These are phyloP conservation scores for Pithys albifrons DNA, from an alignment of 2,113 vertebrate genomes.

Conservation along the genomic window DNA sequence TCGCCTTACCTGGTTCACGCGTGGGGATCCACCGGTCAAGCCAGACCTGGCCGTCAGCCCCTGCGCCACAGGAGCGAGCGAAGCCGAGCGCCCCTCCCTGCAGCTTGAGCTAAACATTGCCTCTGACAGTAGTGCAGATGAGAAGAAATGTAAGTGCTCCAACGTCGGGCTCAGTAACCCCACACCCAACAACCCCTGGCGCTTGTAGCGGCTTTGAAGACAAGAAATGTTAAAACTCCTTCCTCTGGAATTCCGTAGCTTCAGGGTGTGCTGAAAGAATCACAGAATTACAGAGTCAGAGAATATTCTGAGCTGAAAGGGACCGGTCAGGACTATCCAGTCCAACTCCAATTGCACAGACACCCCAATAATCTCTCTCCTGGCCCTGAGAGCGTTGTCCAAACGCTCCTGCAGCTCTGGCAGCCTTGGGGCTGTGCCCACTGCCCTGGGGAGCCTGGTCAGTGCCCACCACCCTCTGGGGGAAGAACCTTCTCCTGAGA, in stretches of 20 bases:
- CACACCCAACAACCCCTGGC: background rate
- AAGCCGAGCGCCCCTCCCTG: constrained; percentile 1
- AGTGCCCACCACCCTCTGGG: background rate
- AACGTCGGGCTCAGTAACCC: background rate
- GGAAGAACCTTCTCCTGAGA: background rate
- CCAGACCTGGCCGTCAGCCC: constrained; percentile 22
- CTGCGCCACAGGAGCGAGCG: background rate
- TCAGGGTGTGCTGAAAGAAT: background rate
- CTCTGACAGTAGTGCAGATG: background rate
- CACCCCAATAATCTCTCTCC: background rate
- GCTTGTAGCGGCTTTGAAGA: background rate
- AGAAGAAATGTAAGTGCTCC: constrained; percentile 33
- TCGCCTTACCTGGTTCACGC: constrained; percentile 92
- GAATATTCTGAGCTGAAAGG: background rate
- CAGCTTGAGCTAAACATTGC: constrained; percentile 54
- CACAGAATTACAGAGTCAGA: background rate
- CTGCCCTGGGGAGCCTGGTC: background rate
- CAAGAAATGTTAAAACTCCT: background rate
- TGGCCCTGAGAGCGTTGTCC: accelerated
- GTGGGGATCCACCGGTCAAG: constrained; percentile 62
- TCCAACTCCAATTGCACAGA: background rate
- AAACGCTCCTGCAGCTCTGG: accelerated
- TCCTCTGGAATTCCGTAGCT: background rate
- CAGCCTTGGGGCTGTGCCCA: background rate
- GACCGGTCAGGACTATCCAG: background rate